Percentiles rank a stretch among this genome's conserved stretches.
phyloP scores from a whole-genome alignment of 2,113 vertebrate species.

The Zosterops japonicus region DNA sequence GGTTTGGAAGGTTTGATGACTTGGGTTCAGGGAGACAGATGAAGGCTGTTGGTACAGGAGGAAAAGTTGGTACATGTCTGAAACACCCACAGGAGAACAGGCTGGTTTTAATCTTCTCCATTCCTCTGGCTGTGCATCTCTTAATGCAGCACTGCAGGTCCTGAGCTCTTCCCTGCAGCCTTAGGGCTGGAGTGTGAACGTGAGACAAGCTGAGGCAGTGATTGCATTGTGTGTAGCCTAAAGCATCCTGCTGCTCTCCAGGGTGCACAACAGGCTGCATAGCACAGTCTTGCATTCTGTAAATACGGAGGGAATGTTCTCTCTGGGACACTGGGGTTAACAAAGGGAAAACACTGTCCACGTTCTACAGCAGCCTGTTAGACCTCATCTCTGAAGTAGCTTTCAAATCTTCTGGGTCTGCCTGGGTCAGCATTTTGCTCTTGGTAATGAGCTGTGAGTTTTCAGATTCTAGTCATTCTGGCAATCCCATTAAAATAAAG shows the following conservation, averaged over 20 bases:
- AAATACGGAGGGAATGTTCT: background rate
- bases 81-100: background rate
- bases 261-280: background rate
- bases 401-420: conserved; percentile 2
- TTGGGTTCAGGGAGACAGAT: background rate
- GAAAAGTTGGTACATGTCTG: background rate
- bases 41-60: background rate
- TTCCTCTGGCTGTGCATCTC: background rate
- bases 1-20: background rate
- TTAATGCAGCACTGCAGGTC: background rate
- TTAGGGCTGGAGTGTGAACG: background rate
- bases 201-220: background rate
- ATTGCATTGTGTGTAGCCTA: background rate
- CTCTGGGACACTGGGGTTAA: background rate
- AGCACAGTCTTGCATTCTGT: background rate
- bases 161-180: background rate
- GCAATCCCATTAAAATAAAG: conserved; percentile 26
- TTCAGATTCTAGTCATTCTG: conserved; percentile 34
- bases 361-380: background rate
- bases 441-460: conserved; percentile 51
- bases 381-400: background rate
- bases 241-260: background rate
- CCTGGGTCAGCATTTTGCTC: conserved; percentile 34
- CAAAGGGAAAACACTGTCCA: background rate
- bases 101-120: background rate